Percentiles rank a stretch among this genome's conserved stretches.
Evolutionary conservation across 1,140 invertebrate species (phyloP).

Genomic region (Drosophila dunni): DNA sequence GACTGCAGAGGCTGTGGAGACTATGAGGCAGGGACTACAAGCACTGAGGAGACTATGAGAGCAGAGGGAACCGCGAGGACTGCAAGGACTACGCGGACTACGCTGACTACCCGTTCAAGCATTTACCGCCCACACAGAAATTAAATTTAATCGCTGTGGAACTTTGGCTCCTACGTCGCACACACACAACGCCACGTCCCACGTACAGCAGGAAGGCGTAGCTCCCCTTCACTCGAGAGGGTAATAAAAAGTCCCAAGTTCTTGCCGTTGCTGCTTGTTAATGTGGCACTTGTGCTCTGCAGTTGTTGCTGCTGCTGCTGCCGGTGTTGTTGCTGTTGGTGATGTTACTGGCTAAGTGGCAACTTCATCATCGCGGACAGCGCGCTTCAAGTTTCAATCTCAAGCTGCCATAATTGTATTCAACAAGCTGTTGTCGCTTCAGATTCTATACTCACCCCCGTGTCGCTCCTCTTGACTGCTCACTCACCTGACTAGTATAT

Average conservation of each 20-base stretch:
- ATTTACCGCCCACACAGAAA: conserved; percentile 61
- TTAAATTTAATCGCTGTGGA: conserved; percentile 78
- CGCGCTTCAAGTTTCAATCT: conserved; percentile 68
- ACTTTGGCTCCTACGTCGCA: conserved; percentile 46
- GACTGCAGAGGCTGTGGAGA: background rate
- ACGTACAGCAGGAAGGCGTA: background rate
- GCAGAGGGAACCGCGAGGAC: background rate
- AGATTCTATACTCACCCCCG: conserved; percentile 19
- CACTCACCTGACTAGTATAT: conserved; percentile 18
- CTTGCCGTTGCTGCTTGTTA: conserved; percentile 59
- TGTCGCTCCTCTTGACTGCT: background rate
- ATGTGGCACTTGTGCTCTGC: conserved; percentile 55
- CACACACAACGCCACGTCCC: background rate
- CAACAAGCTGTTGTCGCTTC: conserved; percentile 80
- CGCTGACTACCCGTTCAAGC: conserved; percentile 52
- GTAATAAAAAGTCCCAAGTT: conserved; percentile 75
- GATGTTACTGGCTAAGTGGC: conserved; percentile 70
- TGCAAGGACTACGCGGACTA: too few species aligned
- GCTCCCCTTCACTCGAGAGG: conserved; percentile 44
- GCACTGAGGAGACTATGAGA: background rate
- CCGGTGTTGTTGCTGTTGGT: conserved; percentile 47
- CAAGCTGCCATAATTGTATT: conserved; percentile 75
- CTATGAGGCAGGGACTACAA: background rate
- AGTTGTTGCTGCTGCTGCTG: conserved; percentile 4
- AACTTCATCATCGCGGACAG: conserved; percentile 72